These are phyloP conservation scores for Masticophis lateralis DNA, from an alignment of 2,797 vertebrate genomes.

Conservation along the genomic window DNA sequence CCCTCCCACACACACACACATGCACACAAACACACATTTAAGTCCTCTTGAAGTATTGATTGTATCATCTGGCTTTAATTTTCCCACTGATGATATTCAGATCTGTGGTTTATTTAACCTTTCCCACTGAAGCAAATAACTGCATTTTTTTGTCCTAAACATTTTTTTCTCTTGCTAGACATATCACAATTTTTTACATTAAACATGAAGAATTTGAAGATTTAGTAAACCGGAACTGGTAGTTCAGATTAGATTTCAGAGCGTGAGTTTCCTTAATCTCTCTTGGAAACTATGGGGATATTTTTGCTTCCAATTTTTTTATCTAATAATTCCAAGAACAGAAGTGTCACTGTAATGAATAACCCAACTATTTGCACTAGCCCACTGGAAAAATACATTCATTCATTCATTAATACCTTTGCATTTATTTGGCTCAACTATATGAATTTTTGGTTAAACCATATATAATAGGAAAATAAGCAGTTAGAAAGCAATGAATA, in stretches of 20 bases:
- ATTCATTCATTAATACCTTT: slow-evolving; percentile 36
- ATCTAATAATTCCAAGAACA: slow-evolving; percentile 20
- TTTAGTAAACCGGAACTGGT: slow-evolving; percentile 53
- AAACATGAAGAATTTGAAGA: slow-evolving; percentile 50
- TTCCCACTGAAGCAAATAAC: slow-evolving; percentile 65
- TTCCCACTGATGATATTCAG: slow-evolving; percentile 54
- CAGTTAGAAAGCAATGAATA: neutral
- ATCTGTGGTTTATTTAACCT: slow-evolving; percentile 63
- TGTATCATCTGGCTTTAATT: slow-evolving; percentile 65
- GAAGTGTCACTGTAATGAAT: slow-evolving; percentile 53
- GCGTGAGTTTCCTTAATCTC: slow-evolving; percentile 33
- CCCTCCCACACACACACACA: no score
- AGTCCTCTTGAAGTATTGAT: slow-evolving; percentile 59
- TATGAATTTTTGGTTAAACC: neutral
- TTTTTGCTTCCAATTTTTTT: slow-evolving; percentile 48
- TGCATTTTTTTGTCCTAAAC: slow-evolving; percentile 43
- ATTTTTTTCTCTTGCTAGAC: slow-evolving; percentile 46
- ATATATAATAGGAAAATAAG: neutral
- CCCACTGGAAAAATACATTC: slow-evolving; percentile 33
- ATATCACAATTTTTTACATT: slow-evolving; percentile 60
- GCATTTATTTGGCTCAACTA: neutral
- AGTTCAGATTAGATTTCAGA: slow-evolving; percentile 30
- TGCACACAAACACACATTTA: neutral
- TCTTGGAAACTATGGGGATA: slow-evolving; percentile 27
- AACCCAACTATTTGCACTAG: slow-evolving; percentile 55